These are phyloP conservation scores for Macropus fuliginosus DNA, from an alignment of 2,797 vertebrate genomes.

Conservation along the genomic window DNA sequence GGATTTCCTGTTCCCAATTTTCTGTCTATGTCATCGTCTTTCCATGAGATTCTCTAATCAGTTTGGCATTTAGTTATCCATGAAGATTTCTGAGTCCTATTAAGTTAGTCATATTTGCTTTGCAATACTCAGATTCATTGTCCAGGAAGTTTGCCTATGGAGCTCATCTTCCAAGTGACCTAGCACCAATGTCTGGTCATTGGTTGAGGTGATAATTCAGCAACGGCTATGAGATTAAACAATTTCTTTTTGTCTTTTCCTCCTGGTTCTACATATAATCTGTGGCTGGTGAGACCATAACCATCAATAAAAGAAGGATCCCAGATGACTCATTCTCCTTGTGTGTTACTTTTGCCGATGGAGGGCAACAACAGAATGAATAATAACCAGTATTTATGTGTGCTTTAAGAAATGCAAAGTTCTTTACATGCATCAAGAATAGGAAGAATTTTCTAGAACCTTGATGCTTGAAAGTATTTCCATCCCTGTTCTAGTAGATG, in stretches of 20 bases:
- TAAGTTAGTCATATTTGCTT: constrained; percentile 54
- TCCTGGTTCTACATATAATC: constrained; percentile 20
- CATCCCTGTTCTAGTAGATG: neutral
- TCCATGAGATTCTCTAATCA: constrained; percentile 65
- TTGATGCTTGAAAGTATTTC: neutral
- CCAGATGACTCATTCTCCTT: neutral
- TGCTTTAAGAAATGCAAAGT: neutral
- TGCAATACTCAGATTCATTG: constrained; percentile 62
- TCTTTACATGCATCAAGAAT: neutral
- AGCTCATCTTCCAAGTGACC: constrained; percentile 6
- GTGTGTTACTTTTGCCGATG: neutral
- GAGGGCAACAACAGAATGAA: neutral
- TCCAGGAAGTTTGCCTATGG: constrained; percentile 55
- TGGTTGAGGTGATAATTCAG: constrained; percentile 15
- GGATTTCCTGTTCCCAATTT: neutral
- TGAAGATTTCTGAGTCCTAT: constrained; percentile 43
- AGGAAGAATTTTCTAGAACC: neutral
- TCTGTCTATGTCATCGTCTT: constrained; percentile 51
- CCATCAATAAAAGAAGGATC: neutral
- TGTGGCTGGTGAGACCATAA: neutral
- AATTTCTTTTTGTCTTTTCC: neutral
- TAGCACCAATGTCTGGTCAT: constrained; percentile 13
- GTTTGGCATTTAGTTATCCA: constrained; percentile 72
- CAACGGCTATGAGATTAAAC: constrained; percentile 20
- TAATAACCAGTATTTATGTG: neutral